These are phyloP conservation scores for Hippolais icterina DNA, from an alignment of 2,113 vertebrate genomes.

Conservation along the genomic window DNA sequence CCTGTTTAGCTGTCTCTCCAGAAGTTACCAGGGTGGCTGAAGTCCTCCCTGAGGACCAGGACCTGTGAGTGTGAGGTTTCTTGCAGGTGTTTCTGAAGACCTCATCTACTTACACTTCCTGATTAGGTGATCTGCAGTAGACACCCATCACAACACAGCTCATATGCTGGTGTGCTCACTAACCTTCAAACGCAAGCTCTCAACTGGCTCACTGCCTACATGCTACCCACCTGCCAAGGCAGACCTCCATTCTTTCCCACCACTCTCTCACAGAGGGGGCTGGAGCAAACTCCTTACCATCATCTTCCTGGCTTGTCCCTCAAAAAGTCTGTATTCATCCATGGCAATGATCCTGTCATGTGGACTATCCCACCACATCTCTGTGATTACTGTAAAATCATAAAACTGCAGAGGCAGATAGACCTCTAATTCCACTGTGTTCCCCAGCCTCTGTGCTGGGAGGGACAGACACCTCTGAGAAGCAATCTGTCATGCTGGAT, in stretches of 20 bases:
- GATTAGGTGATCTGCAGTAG: not conserved
- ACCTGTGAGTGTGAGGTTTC: not conserved
- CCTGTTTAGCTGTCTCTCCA: not conserved
- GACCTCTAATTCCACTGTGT: not conserved
- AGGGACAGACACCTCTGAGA: not conserved
- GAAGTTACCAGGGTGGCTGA: not conserved
- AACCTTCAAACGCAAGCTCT: not conserved
- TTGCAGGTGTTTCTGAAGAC: not conserved
- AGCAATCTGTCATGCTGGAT: not conserved
- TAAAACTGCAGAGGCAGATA: not conserved
- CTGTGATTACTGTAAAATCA: not conserved
- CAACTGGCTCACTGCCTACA: fast-evolving
- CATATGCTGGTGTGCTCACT: not conserved
- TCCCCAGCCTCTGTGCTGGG: not conserved
- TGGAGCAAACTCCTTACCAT: not conserved
- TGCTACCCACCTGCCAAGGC: not conserved
- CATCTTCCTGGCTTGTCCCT: not conserved
- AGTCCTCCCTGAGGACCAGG: not conserved
- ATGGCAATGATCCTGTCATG: fast-evolving
- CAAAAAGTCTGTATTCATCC: not conserved
- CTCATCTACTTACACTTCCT: not conserved
- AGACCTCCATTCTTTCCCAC: not conserved
- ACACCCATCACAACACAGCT: not conserved
- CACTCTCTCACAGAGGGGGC: not conserved
- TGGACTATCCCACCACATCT: not conserved